Percentiles rank a stretch among this genome's conserved stretches.
Evolutionary conservation across 2,797 vertebrate genomes (phyloP).

Genomic region (Typhlichthys subterraneus): DNA sequence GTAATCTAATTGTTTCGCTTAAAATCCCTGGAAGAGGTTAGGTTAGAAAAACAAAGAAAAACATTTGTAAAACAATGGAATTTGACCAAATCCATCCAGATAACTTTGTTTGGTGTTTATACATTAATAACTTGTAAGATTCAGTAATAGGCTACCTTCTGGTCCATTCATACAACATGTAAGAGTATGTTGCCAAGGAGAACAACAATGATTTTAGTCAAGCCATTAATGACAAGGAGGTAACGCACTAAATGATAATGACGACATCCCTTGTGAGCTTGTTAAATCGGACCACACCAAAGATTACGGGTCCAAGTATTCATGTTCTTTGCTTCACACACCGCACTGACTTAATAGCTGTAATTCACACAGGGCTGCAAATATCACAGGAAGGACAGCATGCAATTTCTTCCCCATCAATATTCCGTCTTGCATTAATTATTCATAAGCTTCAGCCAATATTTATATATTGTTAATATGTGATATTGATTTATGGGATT

Average conservation of each 20-base stretch:
- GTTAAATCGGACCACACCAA: constrained; percentile 26
- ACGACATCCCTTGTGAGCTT: constrained; percentile 41
- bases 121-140: constrained; percentile 12
- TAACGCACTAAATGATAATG: constrained; percentile 31
- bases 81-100: constrained; percentile 41
- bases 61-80: constrained; percentile 50
- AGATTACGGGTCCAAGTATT: constrained; percentile 18
- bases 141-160: constrained; percentile 29
- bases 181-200: not conserved
- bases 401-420: constrained; percentile 23
- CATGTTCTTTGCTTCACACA: constrained; percentile 30
- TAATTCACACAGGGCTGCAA: constrained; percentile 29
- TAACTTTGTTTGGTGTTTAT: constrained; percentile 14
- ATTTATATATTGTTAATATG: not conserved
- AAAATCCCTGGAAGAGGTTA: constrained; percentile 64
- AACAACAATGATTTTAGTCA: constrained; percentile 20
- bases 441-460: too few relatives aligned
- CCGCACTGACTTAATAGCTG: constrained; percentile 14
- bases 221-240: constrained; percentile 30
- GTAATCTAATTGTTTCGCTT: constrained; percentile 65
- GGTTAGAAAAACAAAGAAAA: constrained; percentile 51
- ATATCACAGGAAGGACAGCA: constrained; percentile 14
- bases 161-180: constrained; percentile 7
- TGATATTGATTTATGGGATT: constrained; percentile 12
- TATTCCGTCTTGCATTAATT: constrained; percentile 1